These are phyloP conservation scores for Pollenia angustigena DNA, from an alignment of 2,888 invertebrate species.

Conservation along the genomic window DNA sequence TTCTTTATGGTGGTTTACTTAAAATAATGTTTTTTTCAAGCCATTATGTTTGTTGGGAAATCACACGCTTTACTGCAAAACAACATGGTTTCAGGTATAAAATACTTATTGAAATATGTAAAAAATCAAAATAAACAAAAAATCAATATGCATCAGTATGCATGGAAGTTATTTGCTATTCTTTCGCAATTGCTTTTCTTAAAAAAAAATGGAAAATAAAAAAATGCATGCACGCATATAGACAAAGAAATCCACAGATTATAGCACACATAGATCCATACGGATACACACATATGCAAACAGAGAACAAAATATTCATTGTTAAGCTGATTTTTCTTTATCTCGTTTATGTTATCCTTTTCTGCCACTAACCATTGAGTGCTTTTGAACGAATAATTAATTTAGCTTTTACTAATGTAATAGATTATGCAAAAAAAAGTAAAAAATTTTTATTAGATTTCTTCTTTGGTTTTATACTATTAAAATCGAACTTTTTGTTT, in stretches of 20 bases:
- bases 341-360: too few species aligned
- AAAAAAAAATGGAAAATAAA: neutral
- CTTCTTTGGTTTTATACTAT: too few species aligned
- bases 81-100: neutral
- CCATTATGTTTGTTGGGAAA: neutral
- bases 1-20: too few species aligned
- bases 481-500: too few species aligned
- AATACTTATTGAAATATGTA: neutral
- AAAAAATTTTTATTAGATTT: too few species aligned
- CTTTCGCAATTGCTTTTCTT: neutral
- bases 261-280: too few species aligned
- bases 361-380: conserved; percentile 18
- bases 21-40: too few species aligned
- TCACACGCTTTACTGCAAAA: neutral
- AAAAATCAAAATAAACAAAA: conserved; percentile 1
- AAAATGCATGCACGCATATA: neutral
- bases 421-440: neutral
- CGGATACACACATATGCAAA: too few species aligned
- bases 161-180: neutral
- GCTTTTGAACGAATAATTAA: conserved; percentile 37
- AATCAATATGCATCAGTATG: neutral
- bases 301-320: neutral
- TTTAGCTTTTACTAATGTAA: conserved; percentile 27
- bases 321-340: neutral
- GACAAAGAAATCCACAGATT: too few species aligned